These are phyloP conservation scores for Drosophila prostipennis DNA, from an alignment of 2,888 invertebrate genomes.

Conservation along the genomic window DNA sequence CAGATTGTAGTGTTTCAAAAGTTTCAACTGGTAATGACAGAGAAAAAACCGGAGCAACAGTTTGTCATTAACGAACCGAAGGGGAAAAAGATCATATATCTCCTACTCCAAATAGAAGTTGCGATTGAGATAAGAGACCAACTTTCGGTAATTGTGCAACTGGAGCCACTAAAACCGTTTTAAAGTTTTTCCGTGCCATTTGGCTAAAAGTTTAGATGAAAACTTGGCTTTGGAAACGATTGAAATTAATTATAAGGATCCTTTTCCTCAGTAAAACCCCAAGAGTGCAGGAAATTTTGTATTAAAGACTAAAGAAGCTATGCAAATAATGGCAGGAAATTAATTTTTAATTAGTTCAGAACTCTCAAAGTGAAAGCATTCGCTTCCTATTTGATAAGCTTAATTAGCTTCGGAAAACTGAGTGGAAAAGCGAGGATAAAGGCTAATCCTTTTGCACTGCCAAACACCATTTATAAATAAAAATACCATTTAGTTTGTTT, in stretches of 20 bases:
- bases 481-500: constrained; percentile 45
- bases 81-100: not conserved
- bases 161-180: constrained; percentile 36
- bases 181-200: constrained; percentile 12
- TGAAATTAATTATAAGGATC: constrained; percentile 65
- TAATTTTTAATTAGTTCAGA: constrained; percentile 69
- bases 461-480: not conserved
- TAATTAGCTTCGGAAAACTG: constrained; percentile 8
- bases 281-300: constrained; percentile 9
- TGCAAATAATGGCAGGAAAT: constrained; percentile 50
- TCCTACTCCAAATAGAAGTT: not conserved
- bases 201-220: not conserved
- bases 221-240: constrained; percentile 42
- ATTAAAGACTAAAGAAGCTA: constrained; percentile 24
- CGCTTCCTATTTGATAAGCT: not conserved
- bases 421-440: not conserved
- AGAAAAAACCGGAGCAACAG: constrained; percentile 22
- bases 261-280: constrained; percentile 9
- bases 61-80: constrained; percentile 49
- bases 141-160: not conserved
- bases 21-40: constrained; percentile 34
- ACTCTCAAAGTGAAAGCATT: constrained; percentile 2
- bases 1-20: constrained; percentile 52
- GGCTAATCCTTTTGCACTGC: not conserved
- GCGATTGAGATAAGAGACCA: not conserved